Evolutionary conservation across 2,888 invertebrate genomes (phyloP), one percentile per base, ranked within the genome.

Genomic region (Stictocephala bisonia): DNA sequence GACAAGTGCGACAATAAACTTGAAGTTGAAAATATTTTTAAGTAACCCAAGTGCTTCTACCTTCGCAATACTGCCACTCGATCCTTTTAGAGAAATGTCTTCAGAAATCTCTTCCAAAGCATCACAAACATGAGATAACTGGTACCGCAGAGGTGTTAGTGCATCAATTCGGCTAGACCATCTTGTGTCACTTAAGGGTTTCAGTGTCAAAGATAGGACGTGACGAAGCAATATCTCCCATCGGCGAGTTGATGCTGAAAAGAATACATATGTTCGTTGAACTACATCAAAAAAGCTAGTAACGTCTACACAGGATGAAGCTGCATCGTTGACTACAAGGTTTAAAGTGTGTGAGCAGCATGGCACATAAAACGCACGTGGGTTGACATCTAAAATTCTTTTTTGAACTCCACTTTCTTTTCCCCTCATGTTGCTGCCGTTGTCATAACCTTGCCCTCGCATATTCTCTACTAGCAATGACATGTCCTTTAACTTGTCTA

Each of bases 141-240:
- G 27, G 48, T 67, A 67, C 4, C 67, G 2, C 22, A 67, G 7
- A 9, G 67, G 67, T 11, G 3, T n/a, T 15, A 67, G 7, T 11
- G 66, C 66, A 66, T 40, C 66, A 41, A 66, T 66, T 24, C 66
- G 41, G 11, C 48, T 48, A 11, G 41, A 11, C 67, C 48, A 67
- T 7, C 67, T 41, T 18, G 67, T 67, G 4, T 67, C 22, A 31
- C 48, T 67, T 40, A 66, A 20, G 7, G 44, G 67, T 24, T 67
- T 67, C 3, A 67, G 20, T n/a, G 67, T 67, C 13, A 48, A 20
- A n/a, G 35, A 7, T n/a, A 13, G 6, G 6, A 60, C 35, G 29
- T 48, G 67, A 18, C 18, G 41, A 6, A 15, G 41, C 13, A 67
- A 18, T 9, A 67, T 31, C 7, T 4, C 26, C 67, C 48, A 48